Evolutionary conservation across 2,888 invertebrate genomes (phyloP).

Genomic region (Cacoxenus indagator): DNA sequence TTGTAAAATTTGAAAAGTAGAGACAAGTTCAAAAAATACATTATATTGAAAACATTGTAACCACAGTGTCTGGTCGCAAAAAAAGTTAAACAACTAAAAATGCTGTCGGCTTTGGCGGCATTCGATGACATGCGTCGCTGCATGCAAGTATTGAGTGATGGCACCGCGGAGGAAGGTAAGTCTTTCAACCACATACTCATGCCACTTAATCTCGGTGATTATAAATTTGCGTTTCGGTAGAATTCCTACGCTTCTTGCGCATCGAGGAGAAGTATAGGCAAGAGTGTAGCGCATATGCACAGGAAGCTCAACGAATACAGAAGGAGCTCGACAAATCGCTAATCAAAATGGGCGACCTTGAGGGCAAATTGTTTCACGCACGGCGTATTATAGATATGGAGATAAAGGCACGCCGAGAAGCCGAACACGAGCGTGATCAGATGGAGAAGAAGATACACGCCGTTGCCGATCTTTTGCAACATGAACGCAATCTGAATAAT

Average conservation of each 20-base stretch:
- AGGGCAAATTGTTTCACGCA: slow-evolving; percentile 85
- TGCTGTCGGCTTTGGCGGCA: slow-evolving; percentile 77
- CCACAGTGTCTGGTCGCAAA: no score
- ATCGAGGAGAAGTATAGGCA: slow-evolving; percentile 80
- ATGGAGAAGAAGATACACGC: slow-evolving; percentile 81
- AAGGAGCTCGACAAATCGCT: slow-evolving; percentile 79
- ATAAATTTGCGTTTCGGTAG: slow-evolving; percentile 69
- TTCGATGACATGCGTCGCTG: slow-evolving; percentile 82
- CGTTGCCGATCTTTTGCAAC: slow-evolving; percentile 81
- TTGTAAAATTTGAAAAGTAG: not conserved
- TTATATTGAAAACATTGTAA: not conserved
- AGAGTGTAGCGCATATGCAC: slow-evolving; percentile 79
- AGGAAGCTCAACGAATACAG: slow-evolving; percentile 81
- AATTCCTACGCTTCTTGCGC: slow-evolving; percentile 81
- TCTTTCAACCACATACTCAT: no score
- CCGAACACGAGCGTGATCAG: slow-evolving; percentile 80
- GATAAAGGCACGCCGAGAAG: slow-evolving; percentile 78
- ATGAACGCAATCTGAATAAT: slow-evolving; percentile 81
- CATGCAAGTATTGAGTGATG: slow-evolving; percentile 76
- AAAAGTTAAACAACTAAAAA: slow-evolving; percentile 36
- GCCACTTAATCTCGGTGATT: no score
- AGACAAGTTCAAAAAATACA: not conserved
- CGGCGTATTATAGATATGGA: slow-evolving; percentile 86
- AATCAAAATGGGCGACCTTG: slow-evolving; percentile 80
- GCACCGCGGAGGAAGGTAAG: slow-evolving; percentile 80